These are phyloP conservation scores for Zosterops lateralis DNA, from an alignment of 2,113 vertebrate species.

Conservation along the genomic window DNA sequence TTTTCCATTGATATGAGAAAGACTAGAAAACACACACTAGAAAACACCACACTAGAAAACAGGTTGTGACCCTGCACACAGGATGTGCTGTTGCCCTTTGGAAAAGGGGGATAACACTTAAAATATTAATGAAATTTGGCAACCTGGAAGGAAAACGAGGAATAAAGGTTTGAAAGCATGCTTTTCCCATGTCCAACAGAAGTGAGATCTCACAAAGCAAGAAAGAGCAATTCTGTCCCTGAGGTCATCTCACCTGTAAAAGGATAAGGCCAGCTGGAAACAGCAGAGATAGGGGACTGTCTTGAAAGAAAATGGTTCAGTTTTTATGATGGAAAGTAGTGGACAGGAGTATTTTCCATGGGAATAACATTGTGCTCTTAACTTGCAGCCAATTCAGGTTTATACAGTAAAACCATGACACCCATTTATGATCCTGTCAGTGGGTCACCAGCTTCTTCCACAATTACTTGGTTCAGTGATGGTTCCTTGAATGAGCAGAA, in stretches of 20 bases:
- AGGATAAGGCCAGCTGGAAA: neutral
- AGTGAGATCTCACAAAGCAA: neutral
- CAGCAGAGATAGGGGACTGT: neutral
- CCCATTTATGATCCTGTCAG: conserved; percentile 87
- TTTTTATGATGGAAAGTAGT: neutral
- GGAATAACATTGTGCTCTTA: neutral
- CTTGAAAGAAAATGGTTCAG: neutral
- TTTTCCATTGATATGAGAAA: neutral
- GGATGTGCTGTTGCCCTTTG: neutral
- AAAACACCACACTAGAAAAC: neutral
- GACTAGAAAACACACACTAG: neutral
- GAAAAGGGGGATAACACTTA: neutral
- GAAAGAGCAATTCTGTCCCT: neutral
- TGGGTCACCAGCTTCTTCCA: conserved; percentile 84
- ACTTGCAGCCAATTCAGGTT: conserved; percentile 77
- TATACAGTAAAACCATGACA: conserved; percentile 93
- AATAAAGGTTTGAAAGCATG: neutral
- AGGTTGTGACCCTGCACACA: neutral
- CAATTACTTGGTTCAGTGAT: conserved; percentile 89
- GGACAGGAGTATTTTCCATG: neutral
- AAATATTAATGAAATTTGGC: neutral
- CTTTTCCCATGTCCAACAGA: neutral
- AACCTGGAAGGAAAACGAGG: neutral
- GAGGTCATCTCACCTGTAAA: neutral
- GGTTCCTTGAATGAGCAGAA: conserved; percentile 77